Evolutionary conservation across 2,797 vertebrate species (phyloP).

Genomic region (Urocyon cinereoargenteus): DNA sequence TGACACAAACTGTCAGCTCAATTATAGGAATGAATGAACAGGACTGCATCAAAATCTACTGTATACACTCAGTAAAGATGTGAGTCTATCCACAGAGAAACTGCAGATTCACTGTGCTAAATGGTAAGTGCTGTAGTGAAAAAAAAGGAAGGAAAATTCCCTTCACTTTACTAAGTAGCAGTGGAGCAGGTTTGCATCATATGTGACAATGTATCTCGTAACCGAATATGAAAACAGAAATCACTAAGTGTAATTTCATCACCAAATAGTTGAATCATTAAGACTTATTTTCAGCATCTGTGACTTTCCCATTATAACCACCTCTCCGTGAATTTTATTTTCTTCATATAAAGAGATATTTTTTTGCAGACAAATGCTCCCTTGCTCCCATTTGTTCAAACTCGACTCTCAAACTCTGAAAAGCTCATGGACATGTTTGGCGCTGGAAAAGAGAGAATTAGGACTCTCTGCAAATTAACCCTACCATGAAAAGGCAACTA

Average conservation of each 20-base stretch:
- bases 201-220: background rate
- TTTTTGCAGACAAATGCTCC: background rate
- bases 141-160: background rate
- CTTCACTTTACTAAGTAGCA: background rate
- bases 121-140: background rate
- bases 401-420: conserved; percentile 13
- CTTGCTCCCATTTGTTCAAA: conserved; percentile 33
- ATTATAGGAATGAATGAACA: background rate
- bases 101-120: background rate
- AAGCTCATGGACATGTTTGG: background rate
- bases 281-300: background rate
- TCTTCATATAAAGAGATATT: background rate
- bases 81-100: background rate
- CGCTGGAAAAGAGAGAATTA: background rate
- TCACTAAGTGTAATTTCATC: background rate
- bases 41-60: background rate
- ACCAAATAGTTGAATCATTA: conserved; percentile 9
- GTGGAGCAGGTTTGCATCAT: background rate
- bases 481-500: background rate
- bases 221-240: conserved; percentile 20
- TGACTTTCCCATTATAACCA: background rate
- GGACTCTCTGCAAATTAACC: background rate
- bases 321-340: conserved; percentile 15
- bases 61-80: background rate
- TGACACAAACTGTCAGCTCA: background rate